phyloP scores from a whole-genome alignment of 2,888 invertebrate genomes.

The Cheilosia impressa region DNA sequence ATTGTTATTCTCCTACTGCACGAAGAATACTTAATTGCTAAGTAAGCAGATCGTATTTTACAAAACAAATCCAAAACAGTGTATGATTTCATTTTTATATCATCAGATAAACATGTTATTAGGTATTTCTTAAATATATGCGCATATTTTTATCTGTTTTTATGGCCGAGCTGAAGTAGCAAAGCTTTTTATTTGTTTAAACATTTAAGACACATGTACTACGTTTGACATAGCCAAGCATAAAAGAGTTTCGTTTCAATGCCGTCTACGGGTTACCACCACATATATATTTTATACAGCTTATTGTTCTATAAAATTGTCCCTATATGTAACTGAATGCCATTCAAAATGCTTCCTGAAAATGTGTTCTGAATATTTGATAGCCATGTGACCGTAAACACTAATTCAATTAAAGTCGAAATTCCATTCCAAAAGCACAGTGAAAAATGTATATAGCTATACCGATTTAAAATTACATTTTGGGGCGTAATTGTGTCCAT shows the following conservation, averaged over 20 bases:
- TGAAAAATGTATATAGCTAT: no score
- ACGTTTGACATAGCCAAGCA: conserved; percentile 22
- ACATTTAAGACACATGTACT: conserved; percentile 42
- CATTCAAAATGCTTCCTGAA: conserved; percentile 37
- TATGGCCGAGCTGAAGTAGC: conserved; percentile 6
- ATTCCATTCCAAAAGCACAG: not conserved
- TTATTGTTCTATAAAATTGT: conserved; percentile 8
- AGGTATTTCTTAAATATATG: conserved; percentile 9
- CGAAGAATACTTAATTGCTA: no score
- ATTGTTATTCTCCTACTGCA: no score
- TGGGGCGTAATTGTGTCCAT: not conserved
- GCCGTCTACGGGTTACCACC: conserved; percentile 11
- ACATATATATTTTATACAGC: conserved; percentile 21
- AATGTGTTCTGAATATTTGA: conserved; percentile 48
- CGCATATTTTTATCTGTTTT: conserved; percentile 27
- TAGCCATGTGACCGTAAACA: conserved; percentile 23
- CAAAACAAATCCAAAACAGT: no score
- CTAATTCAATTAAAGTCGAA: conserved; percentile 1
- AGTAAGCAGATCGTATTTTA: no score
- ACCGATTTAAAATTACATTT: not conserved
- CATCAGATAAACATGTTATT: not conserved
- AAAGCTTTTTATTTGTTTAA: conserved; percentile 16
- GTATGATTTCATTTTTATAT: no score
- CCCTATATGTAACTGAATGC: conserved; percentile 29
- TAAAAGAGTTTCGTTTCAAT: conserved; percentile 45